Evolutionary conservation across 2,113 vertebrate genomes (phyloP), one percentile per base, ranked within the genome.

Genomic region (Periophthalmodon schlosseri): DNA sequence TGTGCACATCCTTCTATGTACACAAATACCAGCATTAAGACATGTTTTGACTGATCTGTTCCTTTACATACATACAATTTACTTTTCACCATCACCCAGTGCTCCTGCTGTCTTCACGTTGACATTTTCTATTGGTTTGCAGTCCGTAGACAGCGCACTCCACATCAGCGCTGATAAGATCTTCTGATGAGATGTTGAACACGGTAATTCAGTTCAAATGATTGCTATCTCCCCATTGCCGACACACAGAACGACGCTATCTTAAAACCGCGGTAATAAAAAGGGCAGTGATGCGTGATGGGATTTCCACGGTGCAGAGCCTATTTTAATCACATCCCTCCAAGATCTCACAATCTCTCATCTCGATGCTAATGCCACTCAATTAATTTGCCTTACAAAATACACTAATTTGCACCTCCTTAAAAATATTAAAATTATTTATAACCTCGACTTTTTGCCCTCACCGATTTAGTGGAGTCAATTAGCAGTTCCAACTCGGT

Each of bases 401-500:
- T 75, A 56, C 47, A 20, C 44, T 56, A 68, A 61, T 83, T 74
- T 74, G 10, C 70, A 60, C 34, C 0, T 9, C 34, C 13, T 57
- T 52, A 72, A 73, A 60, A 77, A 65, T 34, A 47, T 44, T 54
- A 77, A 70, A 24, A 70, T 70, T 61, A n/a, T 12, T 9, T 24
- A 21, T 44, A n/a, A 61, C 20, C 68, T 1, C 16, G 16, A 23
- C 36, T 73, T 70, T 73, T 67, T 65, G 28, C 73, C 68, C 44
- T 24, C 11, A 0, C 47, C 75, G 33, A 68, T 84, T 82, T 60
- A 73, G 65, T 54, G 1, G 66, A 58, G 60, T 77, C 73, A 73
- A 78, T 87, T 85, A 80, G 73, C 63, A 8, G 66, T 70, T 74
- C 58, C 33, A 18, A 13, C 57, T 15, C 50, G 18, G 47, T 13